These are phyloP conservation scores for Apocrypta bakeri DNA, from an alignment of 1,140 invertebrate species.

Conservation along the genomic window DNA sequence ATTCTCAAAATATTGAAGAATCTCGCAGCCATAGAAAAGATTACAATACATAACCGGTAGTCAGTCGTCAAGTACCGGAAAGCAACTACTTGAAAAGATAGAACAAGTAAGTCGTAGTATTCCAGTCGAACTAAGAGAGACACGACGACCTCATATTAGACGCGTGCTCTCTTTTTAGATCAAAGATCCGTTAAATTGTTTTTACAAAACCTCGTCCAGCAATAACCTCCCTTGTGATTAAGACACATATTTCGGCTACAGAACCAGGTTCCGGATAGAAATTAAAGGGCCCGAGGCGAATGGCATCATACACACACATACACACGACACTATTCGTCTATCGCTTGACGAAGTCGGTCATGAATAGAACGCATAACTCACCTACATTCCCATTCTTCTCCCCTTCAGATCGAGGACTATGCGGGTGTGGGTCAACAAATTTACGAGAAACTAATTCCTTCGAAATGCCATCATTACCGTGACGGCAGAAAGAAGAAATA, in stretches of 20 bases:
- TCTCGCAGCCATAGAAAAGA: neutral
- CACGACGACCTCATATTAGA: neutral
- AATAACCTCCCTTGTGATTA: conserved; percentile 27
- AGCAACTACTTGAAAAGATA: neutral
- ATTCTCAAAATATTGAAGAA: neutral
- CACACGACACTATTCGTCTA: too few species aligned
- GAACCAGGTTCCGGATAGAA: conserved; percentile 32
- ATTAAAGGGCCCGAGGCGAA: conserved; percentile 33
- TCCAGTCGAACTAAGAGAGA: neutral
- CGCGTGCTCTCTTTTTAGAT: neutral
- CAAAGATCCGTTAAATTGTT: conserved; percentile 38
- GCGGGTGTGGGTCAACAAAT: conserved; percentile 8
- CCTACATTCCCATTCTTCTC: conserved; percentile 10
- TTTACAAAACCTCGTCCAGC: conserved; percentile 26
- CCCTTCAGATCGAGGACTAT: conserved; percentile 13
- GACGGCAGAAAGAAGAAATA: neutral
- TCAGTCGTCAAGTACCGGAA: neutral
- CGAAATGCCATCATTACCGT: conserved; percentile 41
- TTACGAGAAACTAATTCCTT: conserved; percentile 47
- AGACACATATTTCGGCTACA: neutral
- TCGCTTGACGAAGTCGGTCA: conserved; percentile 27
- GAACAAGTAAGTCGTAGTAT: neutral
- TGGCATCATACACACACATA: neutral
- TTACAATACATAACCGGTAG: neutral
- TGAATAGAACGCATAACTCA: conserved; percentile 29